These are phyloP conservation scores for Syncerus caffer DNA, from an alignment of 2,797 vertebrate species.

Conservation along the genomic window DNA sequence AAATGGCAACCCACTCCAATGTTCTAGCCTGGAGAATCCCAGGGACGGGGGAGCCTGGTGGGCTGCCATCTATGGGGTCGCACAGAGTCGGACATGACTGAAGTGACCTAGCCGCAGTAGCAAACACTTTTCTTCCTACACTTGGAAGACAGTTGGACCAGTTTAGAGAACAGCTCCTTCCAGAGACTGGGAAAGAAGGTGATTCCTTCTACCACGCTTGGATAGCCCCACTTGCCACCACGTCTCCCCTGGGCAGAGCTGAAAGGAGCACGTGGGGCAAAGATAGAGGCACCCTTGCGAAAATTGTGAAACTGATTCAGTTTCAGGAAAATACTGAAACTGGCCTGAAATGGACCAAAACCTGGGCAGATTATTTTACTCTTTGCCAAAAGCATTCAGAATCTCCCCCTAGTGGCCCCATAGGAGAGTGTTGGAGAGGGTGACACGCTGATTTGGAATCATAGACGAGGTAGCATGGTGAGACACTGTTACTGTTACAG, in stretches of 20 bases:
- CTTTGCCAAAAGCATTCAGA: not conserved
- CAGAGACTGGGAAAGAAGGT: not conserved
- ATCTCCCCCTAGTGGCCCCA: not conserved
- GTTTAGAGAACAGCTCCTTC: not conserved
- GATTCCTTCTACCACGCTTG: rapidly evolving
- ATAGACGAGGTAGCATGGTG: not conserved
- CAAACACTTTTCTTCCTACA: not conserved
- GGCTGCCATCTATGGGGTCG: rapidly evolving
- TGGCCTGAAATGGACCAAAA: not conserved
- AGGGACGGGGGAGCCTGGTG: no score
- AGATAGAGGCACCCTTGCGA: not conserved
- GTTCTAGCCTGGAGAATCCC: no score
- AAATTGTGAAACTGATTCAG: not conserved
- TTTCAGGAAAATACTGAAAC: not conserved
- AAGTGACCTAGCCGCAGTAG: no score
- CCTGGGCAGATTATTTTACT: not conserved
- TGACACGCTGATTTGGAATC: not conserved
- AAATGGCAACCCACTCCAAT: no score
- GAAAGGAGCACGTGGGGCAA: not conserved
- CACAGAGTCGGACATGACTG: no score
- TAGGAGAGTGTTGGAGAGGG: not conserved
- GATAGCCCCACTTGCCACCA: not conserved
- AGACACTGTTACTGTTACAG: not conserved
- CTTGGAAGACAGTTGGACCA: not conserved
- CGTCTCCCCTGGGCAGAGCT: not conserved